A percentile compares a stretch with the other conserved stretches of the same genome.
Evolutionary conservation across 2,113 vertebrate genomes (phyloP).

Genomic region (Hippocampus zosterae): DNA sequence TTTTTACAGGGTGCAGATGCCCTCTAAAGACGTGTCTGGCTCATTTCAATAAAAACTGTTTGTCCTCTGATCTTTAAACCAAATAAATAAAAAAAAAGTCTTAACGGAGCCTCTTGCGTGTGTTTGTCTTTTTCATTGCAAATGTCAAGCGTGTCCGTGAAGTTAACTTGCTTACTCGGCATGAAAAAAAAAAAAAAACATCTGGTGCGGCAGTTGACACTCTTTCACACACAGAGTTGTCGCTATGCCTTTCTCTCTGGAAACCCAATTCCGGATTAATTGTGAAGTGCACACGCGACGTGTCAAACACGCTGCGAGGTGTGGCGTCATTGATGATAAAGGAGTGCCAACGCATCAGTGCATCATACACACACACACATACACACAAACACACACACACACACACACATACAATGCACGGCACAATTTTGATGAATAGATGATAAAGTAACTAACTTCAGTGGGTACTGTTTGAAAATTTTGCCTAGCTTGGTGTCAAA

Average conservation of each 20-base stretch:
- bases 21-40: neutral
- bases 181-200: neutral
- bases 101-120: neutral
- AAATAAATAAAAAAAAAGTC: constrained; percentile 43
- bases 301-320: constrained; percentile 1
- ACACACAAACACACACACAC: constrained; percentile 42
- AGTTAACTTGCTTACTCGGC: neutral
- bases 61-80: neutral
- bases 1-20: neutral
- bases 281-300: neutral
- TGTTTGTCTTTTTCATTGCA: constrained; percentile 10
- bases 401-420: constrained; percentile 11
- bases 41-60: neutral
- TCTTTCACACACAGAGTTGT: neutral
- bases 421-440: neutral
- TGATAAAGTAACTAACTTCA: neutral
- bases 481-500: neutral
- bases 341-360: constrained; percentile 21
- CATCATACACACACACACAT: constrained; percentile 43
- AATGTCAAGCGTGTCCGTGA: neutral
- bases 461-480: neutral
- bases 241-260: neutral
- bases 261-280: neutral
- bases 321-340: constrained; percentile 14
- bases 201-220: neutral